These are phyloP conservation scores for Limnephilus lunatus DNA, from an alignment of 2,888 invertebrate genomes.

Conservation along the genomic window DNA sequence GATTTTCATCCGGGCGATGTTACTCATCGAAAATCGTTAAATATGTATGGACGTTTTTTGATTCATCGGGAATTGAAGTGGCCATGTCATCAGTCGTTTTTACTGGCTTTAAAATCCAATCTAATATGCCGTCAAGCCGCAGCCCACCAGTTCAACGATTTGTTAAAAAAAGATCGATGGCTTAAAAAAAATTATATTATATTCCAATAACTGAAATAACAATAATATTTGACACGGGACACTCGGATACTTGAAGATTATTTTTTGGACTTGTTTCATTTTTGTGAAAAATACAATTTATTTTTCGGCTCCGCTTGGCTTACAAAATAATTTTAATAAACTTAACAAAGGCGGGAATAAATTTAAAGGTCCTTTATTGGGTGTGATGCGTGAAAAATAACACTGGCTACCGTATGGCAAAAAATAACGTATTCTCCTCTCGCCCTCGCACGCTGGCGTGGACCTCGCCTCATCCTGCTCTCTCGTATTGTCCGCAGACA, in stretches of 20 bases:
- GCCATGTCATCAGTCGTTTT: neutral
- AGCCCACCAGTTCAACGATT: neutral
- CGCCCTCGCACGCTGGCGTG: neutral
- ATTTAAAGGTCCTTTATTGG: slow-evolving; percentile 54
- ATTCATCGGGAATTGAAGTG: slow-evolving; percentile 20
- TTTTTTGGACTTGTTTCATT: neutral
- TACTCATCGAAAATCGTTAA: slow-evolving; percentile 32
- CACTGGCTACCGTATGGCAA: slow-evolving; percentile 56
- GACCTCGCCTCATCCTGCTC: neutral
- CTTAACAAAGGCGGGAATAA: slow-evolving; percentile 46
- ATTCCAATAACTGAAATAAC: neutral
- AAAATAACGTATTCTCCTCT: slow-evolving; percentile 39
- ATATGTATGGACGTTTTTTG: slow-evolving; percentile 42
- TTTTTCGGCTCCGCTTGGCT: slow-evolving; percentile 30
- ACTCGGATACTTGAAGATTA: neutral
- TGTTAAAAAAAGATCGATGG: neutral
- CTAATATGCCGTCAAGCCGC: neutral
- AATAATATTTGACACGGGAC: neutral
- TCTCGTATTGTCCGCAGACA: slow-evolving; percentile 38
- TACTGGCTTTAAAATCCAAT: slow-evolving; percentile 2
- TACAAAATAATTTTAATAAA: slow-evolving; percentile 31
- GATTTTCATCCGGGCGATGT: neutral
- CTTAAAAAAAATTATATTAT: neutral
- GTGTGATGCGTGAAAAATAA: slow-evolving; percentile 58
- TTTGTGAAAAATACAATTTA: neutral